Percentiles rank a stretch among this genome's conserved stretches.
phyloP scores from a whole-genome alignment of 2,113 vertebrate genomes.

The Cyprinodon tularosa region DNA sequence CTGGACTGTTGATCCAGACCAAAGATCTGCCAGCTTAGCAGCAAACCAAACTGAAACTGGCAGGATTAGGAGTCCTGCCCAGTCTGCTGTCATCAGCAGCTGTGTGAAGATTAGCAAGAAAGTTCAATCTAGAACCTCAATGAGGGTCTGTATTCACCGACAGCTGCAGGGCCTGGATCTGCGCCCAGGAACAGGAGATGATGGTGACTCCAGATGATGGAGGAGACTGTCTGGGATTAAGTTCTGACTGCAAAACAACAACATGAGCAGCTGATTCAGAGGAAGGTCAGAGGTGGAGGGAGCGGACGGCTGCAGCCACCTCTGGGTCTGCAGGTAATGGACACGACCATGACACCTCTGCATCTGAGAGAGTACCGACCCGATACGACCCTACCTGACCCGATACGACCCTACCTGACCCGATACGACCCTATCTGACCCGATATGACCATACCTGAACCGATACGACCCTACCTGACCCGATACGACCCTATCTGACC shows the following conservation, averaged over 20 bases:
- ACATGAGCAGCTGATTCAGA: neutral
- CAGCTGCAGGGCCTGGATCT: neutral
- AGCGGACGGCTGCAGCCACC: constrained; percentile 1
- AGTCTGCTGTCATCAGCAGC: neutral
- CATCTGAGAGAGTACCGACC: constrained; percentile 58
- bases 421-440: no score
- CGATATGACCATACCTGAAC: no score
- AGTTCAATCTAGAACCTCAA: neutral
- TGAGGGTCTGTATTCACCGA: neutral
- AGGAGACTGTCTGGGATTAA: constrained; percentile 1
- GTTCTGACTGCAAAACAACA: neutral
- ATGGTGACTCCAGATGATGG: constrained; percentile 25
- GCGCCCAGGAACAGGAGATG: constrained; percentile 27
- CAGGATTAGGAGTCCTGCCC: no score
- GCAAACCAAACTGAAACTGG: no score
- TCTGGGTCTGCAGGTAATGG: neutral
- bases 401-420: no score
- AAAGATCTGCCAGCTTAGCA: no score
- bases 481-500: no score
- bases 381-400: neutral
- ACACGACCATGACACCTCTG: no score
- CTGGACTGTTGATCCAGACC: no score
- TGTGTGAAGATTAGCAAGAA: neutral
- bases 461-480: no score
- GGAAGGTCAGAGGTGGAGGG: constrained; percentile 41